These are phyloP conservation scores for Nipponacmea schrenckii DNA, from an alignment of 2,888 invertebrate species.

Conservation along the genomic window DNA sequence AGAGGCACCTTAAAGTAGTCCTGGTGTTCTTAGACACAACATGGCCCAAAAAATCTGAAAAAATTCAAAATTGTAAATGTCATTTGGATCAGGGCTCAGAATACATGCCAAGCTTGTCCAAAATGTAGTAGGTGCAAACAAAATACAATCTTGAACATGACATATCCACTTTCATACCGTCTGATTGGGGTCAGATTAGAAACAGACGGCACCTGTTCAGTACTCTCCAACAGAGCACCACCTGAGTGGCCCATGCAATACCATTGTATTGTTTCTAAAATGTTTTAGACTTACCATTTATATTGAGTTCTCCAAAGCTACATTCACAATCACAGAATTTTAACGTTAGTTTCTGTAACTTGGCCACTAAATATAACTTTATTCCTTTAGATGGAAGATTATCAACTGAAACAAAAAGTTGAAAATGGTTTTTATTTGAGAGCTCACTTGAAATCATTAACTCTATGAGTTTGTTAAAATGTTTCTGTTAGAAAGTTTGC, in stretches of 20 bases:
- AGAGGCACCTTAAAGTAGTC: conserved; percentile 78
- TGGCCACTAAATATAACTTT: conserved; percentile 79
- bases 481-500: too few relatives aligned
- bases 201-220: too few relatives aligned
- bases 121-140: too few relatives aligned
- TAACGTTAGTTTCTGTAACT: conserved; percentile 75
- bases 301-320: conserved; percentile 76
- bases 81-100: too few relatives aligned
- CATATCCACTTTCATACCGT: too few relatives aligned
- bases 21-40: conserved; percentile 81
- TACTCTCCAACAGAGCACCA: too few relatives aligned
- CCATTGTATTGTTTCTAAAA: background rate
- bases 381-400: conserved; percentile 75
- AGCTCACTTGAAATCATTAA: too few relatives aligned
- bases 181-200: too few relatives aligned
- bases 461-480: too few relatives aligned
- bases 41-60: conserved; percentile 77
- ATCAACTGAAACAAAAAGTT: conserved; percentile 31
- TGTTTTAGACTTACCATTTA: conserved; percentile 66
- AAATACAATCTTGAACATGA: too few relatives aligned
- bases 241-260: too few relatives aligned
- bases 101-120: too few relatives aligned
- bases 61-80: conserved; percentile 29
- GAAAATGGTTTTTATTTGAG: background rate
- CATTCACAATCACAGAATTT: conserved; percentile 79